A percentile compares a stretch with the other conserved stretches of the same genome.
Conservation (phyloP, 1,140 invertebrate genomes). For the Trichomalopsis sarcophagae region DNA sequence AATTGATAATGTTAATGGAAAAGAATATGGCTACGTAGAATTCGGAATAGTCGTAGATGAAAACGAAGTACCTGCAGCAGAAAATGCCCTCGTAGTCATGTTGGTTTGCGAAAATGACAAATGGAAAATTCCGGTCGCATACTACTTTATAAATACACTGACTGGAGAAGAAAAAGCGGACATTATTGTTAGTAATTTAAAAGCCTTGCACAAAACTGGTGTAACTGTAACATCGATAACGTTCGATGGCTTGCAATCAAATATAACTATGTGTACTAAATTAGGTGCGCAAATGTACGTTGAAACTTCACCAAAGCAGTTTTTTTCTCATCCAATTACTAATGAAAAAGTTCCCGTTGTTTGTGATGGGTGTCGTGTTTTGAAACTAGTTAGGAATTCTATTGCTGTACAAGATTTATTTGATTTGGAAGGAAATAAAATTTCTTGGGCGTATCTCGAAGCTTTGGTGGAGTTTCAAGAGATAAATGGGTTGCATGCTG, state of each 20-base stretch:
- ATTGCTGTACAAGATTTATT: slow-evolving; percentile 44
- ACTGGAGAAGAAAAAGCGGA: slow-evolving; percentile 36
- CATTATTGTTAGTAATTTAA: slow-evolving; percentile 42
- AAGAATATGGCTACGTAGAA: slow-evolving; percentile 30
- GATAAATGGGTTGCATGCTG: slow-evolving; percentile 16
- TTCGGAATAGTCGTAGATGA: neutral
- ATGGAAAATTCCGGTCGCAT: slow-evolving; percentile 50
- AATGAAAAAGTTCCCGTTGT: slow-evolving; percentile 53
- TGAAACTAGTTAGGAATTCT: slow-evolving; percentile 57
- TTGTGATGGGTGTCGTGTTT: slow-evolving; percentile 57
- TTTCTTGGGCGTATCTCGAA: slow-evolving; percentile 52
- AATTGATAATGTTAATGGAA: neutral
- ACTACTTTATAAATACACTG: slow-evolving; percentile 28
- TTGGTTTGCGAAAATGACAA: slow-evolving; percentile 48
- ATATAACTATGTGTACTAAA: slow-evolving; percentile 48
- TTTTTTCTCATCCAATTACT: slow-evolving; percentile 53
- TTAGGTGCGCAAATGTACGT: slow-evolving; percentile 54
- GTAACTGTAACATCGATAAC: slow-evolving; percentile 50
- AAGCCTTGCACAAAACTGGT: slow-evolving; percentile 36
- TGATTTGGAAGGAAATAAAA: slow-evolving; percentile 45
- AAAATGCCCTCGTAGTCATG: slow-evolving; percentile 52
- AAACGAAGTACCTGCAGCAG: slow-evolving; percentile 16
- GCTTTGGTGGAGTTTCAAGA: slow-evolving; percentile 43
- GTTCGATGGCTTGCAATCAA: slow-evolving; percentile 52
- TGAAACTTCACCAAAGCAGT: slow-evolving; percentile 41